Evolutionary conservation across 2,113 vertebrate species (phyloP), one percentile per base, ranked within the genome.

Genomic region (Prietella phreatophila): DNA sequence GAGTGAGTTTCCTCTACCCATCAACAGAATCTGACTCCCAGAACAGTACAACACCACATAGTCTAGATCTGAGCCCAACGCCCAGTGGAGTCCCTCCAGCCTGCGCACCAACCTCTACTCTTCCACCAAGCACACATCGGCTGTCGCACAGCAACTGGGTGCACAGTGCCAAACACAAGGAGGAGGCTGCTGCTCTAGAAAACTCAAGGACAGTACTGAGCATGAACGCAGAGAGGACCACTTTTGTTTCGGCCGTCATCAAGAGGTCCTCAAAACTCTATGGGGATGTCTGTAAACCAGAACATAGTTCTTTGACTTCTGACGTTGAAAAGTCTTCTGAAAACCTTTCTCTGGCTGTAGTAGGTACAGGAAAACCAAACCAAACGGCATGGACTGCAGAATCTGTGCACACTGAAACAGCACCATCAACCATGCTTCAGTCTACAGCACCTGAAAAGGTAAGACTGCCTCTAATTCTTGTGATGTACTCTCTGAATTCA

Each of bases 231-330:
- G 90, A 92, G 25, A 85, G 82, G 71, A 91, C 90, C 56, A 91
- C 86, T 22, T 94, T 93, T 63, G 71, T 85, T 7, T 90, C 92
- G 61, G 92, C 91, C 11, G 91, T 94, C 17, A 90, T 91, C 15
- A 88, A 93, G 82, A 91, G 91, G 86, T 91, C 93, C 5, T 89
- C 92, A 5, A 87, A 88, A 69, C 88, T 93, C 63, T 86, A 88
- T 17, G 91, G 88, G 78, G 53, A 90, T 25, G 10, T 22, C 30
- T 88, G 86, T 58, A 88, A 88, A 75, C 88, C 88, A 22, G 33
- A 55, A 81, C 60, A 83, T 25, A 69, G 75, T 55, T 79, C 88
- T 85, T 80, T 50, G 42, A 82, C 65, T 73, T 69, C 88, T 83
- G 81, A 42, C 61, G 15, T 78, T 39, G 76, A 89, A 61, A 53